These are phyloP conservation scores for Thunnus albacares DNA, from an alignment of 2,797 vertebrate species.

Conservation along the genomic window DNA sequence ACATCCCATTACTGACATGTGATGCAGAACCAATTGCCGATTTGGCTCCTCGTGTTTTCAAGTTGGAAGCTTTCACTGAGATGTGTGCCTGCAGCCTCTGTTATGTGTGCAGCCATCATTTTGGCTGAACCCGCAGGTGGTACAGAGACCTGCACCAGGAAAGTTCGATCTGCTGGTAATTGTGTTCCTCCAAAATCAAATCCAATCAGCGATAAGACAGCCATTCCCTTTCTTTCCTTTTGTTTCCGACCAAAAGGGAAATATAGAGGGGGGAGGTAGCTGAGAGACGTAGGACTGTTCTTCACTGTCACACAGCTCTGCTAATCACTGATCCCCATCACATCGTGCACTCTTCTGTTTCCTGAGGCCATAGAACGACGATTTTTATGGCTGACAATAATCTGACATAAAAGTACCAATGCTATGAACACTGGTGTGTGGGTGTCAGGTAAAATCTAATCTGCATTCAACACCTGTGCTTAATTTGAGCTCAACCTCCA, in stretches of 20 bases:
- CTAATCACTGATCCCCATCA: slow-evolving; percentile 84
- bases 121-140: slow-evolving; percentile 42
- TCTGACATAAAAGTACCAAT: slow-evolving; percentile 10
- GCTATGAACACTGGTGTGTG: slow-evolving; percentile 1
- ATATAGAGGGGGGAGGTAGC: slow-evolving; percentile 61
- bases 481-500: slow-evolving; percentile 18
- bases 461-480: slow-evolving; percentile 43
- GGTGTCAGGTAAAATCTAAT: slow-evolving; percentile 39
- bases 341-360: slow-evolving; percentile 41
- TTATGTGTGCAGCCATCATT: slow-evolving; percentile 45
- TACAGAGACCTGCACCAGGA: slow-evolving; percentile 27
- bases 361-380: neutral
- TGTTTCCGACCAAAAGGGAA: slow-evolving; percentile 27
- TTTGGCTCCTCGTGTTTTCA: slow-evolving; percentile 45
- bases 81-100: slow-evolving; percentile 30
- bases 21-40: slow-evolving; percentile 63
- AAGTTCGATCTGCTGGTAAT: slow-evolving; percentile 71
- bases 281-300: slow-evolving; percentile 75
- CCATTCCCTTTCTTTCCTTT: slow-evolving; percentile 12
- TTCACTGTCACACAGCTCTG: slow-evolving; percentile 69
- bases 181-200: slow-evolving; percentile 74
- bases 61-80: slow-evolving; percentile 32
- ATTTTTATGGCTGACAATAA: slow-evolving; percentile 24
- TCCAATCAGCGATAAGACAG: slow-evolving; percentile 68
- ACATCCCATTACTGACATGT: slow-evolving; percentile 59